A percentile compares a stretch with the other conserved stretches of the same genome.
phyloP scores from a whole-genome alignment of 1,140 invertebrate genomes.

The Kradibia gibbosae region DNA sequence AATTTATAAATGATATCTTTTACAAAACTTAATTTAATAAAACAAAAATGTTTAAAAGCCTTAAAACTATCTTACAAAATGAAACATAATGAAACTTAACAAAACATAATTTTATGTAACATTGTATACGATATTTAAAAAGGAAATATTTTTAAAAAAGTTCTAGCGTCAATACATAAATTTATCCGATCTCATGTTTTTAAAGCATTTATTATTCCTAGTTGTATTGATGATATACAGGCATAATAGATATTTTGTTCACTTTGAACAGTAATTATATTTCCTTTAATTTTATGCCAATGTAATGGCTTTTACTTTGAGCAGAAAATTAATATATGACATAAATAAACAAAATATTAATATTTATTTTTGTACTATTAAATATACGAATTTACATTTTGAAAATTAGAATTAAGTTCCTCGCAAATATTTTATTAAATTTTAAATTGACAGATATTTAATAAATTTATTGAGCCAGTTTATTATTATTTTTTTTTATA shows the following conservation, averaged over 20 bases:
- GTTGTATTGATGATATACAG: slow-evolving; percentile 60
- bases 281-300: slow-evolving; percentile 36
- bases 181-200: slow-evolving; percentile 52
- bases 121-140: slow-evolving; percentile 21
- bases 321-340: slow-evolving; percentile 37
- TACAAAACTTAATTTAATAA: slow-evolving; percentile 45
- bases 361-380: not conserved
- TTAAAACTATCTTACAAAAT: slow-evolving; percentile 40
- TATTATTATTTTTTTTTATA: too few species aligned
- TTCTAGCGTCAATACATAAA: slow-evolving; percentile 16
- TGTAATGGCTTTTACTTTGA: slow-evolving; percentile 31
- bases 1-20: slow-evolving; percentile 39
- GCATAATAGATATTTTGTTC: slow-evolving; percentile 46
- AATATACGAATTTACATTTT: not conserved
- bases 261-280: slow-evolving; percentile 43
- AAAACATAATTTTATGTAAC: slow-evolving; percentile 40
- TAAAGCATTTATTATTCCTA: slow-evolving; percentile 70
- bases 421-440: not conserved
- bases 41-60: not conserved
- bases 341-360: slow-evolving; percentile 19
- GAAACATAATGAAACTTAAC: slow-evolving; percentile 47
- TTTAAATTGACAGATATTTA: too few species aligned
- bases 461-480: too few species aligned
- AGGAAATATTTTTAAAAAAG: slow-evolving; percentile 20
- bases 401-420: not conserved